phyloP scores from a whole-genome alignment of 2,797 vertebrate genomes.

The Platyrinchus mystaceus region DNA sequence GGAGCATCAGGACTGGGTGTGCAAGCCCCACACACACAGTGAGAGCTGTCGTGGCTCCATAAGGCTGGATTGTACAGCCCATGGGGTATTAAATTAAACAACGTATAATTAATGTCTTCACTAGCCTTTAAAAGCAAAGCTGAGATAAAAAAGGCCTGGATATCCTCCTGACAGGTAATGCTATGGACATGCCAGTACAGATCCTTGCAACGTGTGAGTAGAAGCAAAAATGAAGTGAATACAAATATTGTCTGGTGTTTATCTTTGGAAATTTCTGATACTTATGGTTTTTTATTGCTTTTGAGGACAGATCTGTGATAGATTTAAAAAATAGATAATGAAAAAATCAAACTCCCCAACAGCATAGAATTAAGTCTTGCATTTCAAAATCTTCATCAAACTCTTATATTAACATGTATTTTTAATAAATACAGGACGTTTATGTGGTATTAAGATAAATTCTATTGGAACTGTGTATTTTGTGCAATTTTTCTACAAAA shows the following conservation, averaged over 20 bases:
- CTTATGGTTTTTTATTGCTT: neutral
- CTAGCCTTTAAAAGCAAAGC: neutral
- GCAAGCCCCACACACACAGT: neutral
- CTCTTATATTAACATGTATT: neutral
- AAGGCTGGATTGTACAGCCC: neutral
- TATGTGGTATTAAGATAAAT: neutral
- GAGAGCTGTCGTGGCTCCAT: rapidly evolving
- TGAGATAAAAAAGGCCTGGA: neutral
- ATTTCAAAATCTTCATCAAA: slow-evolving; percentile 3
- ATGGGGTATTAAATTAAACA: neutral
- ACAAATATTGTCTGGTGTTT: neutral
- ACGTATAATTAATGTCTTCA: neutral
- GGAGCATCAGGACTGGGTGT: neutral
- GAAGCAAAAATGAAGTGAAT: neutral
- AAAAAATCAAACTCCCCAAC: neutral
- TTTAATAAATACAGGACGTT: neutral
- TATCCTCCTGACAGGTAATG: neutral
- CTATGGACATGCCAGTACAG: neutral
- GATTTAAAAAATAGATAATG: neutral
- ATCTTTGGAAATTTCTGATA: neutral
- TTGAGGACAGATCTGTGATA: neutral
- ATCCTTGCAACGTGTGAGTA: neutral
- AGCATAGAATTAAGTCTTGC: neutral
- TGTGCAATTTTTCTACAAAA: neutral
- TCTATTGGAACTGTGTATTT: neutral